phyloP scores from a whole-genome alignment of 1,140 invertebrate genomes.

The Zaprionus capensis region DNA sequence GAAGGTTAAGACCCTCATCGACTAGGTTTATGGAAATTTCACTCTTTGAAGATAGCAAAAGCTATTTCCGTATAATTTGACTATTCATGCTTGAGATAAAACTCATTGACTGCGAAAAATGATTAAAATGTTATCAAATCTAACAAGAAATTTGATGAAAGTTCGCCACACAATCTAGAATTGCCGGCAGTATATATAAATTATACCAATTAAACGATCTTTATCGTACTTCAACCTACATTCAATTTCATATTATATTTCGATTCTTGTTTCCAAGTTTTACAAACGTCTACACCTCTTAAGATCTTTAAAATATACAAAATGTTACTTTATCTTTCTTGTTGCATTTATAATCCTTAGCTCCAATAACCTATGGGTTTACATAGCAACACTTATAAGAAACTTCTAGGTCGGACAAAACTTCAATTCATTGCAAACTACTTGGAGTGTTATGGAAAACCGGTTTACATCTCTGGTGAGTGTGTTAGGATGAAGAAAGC shows the following conservation, averaged over 20 bases:
- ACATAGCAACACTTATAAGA: too few species aligned
- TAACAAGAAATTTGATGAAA: not conserved
- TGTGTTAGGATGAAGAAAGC: constrained; percentile 44
- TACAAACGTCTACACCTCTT: not conserved
- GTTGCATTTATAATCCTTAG: too few species aligned
- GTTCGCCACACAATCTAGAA: not conserved
- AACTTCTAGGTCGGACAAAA: too few species aligned
- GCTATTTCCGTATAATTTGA: not conserved
- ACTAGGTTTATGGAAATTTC: not conserved
- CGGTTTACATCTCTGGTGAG: constrained; percentile 50
- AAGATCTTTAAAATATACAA: not conserved
- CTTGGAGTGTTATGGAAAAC: not conserved
- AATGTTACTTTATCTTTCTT: not conserved
- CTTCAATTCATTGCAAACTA: not conserved
- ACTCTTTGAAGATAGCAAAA: not conserved
- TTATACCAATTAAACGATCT: too few species aligned
- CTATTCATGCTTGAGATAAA: not conserved
- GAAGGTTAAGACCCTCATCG: not conserved
- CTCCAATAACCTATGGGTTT: too few species aligned
- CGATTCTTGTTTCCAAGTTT: too few species aligned
- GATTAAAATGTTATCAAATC: not conserved
- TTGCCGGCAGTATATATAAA: not conserved
- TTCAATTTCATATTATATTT: too few species aligned
- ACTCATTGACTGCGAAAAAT: not conserved
- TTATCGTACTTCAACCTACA: too few species aligned